Evolutionary conservation across 2,888 invertebrate genomes (phyloP).

Genomic region (Xestia c-nigrum): DNA sequence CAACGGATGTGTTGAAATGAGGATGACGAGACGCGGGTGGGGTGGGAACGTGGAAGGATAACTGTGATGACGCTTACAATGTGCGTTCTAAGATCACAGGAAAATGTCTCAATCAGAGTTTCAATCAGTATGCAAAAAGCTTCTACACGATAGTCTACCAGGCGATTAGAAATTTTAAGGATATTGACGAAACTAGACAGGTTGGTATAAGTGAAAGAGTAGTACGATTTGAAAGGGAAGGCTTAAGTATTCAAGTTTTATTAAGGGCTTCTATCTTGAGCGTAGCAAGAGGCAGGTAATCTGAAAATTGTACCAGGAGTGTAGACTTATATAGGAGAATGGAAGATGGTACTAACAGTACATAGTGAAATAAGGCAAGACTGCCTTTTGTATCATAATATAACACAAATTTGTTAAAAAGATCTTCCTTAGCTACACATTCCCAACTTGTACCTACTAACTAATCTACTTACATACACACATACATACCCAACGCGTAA

Average conservation of each 20-base stretch:
- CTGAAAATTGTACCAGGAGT: background rate
- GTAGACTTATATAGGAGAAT: background rate
- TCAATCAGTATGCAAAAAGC: background rate
- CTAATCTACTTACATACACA: slow-evolving; percentile 29
- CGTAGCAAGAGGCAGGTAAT: background rate
- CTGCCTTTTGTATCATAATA: background rate
- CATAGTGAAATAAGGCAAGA: no score
- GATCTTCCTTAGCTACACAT: background rate
- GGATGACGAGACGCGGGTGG: slow-evolving; percentile 6
- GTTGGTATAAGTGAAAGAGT: background rate
- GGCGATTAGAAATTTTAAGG: background rate
- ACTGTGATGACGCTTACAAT: background rate
- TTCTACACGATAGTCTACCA: background rate
- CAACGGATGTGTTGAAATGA: slow-evolving; percentile 33
- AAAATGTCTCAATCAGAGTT: no score
- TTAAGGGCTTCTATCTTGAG: background rate
- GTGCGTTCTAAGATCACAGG: background rate
- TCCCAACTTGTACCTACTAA: slow-evolving; percentile 14
- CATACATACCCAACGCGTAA: slow-evolving; percentile 30
- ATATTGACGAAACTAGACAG: background rate
- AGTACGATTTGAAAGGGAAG: background rate
- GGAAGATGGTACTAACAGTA: background rate
- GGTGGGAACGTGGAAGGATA: slow-evolving; percentile 6
- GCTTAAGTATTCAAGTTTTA: background rate
- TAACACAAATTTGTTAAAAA: no score